These are phyloP conservation scores for Latrodectus elegans DNA, from an alignment of 2,888 invertebrate species.

Conservation along the genomic window DNA sequence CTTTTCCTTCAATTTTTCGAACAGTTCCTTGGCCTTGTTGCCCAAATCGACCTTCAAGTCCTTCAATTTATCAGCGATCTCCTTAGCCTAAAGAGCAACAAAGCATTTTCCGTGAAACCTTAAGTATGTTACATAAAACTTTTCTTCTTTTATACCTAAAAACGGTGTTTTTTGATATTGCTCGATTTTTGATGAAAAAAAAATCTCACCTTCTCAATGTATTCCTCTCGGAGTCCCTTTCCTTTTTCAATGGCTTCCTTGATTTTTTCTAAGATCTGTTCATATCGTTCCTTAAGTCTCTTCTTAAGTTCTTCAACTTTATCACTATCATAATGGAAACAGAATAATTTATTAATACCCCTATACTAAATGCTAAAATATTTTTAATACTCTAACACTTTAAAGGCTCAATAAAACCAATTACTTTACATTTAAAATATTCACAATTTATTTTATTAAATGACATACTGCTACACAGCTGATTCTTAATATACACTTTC, in stretches of 20 bases:
- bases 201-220: conserved; percentile 27
- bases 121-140: too few relatives aligned
- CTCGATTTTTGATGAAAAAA: too few relatives aligned
- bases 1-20: conserved; percentile 19
- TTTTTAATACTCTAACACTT: too few relatives aligned
- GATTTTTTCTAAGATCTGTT: conserved; percentile 42
- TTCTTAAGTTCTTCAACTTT: conserved; percentile 12
- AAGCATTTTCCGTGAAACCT: too few relatives aligned
- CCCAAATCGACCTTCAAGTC: conserved; percentile 48
- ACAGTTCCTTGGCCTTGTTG: conserved; percentile 24
- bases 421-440: too few relatives aligned
- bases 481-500: too few relatives aligned
- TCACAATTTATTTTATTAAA: too few relatives aligned
- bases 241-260: conserved; percentile 45
- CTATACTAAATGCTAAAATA: too few relatives aligned
- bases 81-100: conserved; percentile 19
- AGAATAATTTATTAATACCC: background rate
- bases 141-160: too few relatives aligned
- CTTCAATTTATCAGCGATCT: conserved; percentile 32
- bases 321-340: background rate
- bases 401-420: too few relatives aligned
- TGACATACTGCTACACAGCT: too few relatives aligned
- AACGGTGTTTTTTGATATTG: too few relatives aligned
- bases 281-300: conserved; percentile 25
- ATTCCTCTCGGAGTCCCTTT: conserved; percentile 31